Evolutionary conservation across 37 sponge, comb jelly and placozoan genomes (phyloP).

Genomic region (Ephydatia muelleri): DNA sequence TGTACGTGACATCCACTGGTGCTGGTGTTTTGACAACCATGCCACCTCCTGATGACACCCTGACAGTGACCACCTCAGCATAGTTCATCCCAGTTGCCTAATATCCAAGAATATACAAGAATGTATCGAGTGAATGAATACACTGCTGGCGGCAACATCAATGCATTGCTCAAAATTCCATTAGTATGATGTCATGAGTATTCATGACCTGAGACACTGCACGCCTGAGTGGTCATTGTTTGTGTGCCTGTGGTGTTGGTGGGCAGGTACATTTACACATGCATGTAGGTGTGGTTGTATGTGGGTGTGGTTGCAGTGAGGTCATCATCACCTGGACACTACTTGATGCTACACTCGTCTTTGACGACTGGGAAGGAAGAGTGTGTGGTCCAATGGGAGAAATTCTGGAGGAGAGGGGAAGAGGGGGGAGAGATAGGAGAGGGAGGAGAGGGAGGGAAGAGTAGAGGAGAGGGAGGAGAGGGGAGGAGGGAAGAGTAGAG

Average conservation of each 20-base stretch:
- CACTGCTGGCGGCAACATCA: too few species aligned
- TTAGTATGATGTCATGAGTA: too few species aligned
- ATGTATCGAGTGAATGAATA: not conserved
- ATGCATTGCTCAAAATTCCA: too few species aligned
- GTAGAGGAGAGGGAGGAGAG: too few species aligned
- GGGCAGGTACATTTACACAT: not conserved
- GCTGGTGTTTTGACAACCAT: not conserved
- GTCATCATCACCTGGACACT: too few species aligned
- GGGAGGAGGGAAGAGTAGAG: too few species aligned
- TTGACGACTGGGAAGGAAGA: too few species aligned
- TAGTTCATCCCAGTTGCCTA: not conserved
- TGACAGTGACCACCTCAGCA: not conserved
- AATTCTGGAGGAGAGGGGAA: too few species aligned
- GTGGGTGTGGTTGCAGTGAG: not conserved
- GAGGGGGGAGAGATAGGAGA: too few species aligned
- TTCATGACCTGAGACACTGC: not conserved
- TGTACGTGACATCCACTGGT: not conserved
- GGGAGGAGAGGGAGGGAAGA: too few species aligned
- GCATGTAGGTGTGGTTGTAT: not conserved
- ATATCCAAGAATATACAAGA: not conserved
- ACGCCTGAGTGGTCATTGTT: not conserved
- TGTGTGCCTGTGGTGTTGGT: not conserved
- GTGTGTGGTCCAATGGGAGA: too few species aligned
- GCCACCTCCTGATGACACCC: not conserved
- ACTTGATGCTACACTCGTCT: too few species aligned